Percentiles rank a stretch among this genome's conserved stretches.
These are phyloP conservation scores for Acanthisitta chloris DNA, from an alignment of 2,113 vertebrate genomes.

Conservation along the genomic window DNA sequence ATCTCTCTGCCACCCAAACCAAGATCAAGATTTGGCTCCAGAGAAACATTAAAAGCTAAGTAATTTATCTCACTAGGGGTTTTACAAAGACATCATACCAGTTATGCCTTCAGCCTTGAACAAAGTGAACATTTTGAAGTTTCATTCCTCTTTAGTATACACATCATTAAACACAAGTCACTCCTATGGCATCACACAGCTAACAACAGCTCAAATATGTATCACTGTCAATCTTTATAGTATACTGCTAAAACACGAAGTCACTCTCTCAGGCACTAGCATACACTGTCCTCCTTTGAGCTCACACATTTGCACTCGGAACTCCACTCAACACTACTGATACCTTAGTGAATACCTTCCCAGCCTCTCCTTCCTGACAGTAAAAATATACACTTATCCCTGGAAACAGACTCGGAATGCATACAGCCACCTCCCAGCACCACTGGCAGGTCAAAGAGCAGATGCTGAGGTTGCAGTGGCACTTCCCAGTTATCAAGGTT, in stretches of 20 bases:
- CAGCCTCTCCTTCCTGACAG: neutral
- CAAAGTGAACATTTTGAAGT: neutral
- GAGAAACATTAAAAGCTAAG: neutral
- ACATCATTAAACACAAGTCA: neutral
- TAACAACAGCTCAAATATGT: neutral
- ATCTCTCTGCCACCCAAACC: neutral
- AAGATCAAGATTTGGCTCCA: neutral
- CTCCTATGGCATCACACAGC: neutral
- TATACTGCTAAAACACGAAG: neutral
- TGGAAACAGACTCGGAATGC: neutral
- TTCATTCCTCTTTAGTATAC: neutral
- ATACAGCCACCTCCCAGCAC: neutral
- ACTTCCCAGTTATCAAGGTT: neutral
- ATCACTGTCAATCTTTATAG: neutral
- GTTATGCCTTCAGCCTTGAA: neutral
- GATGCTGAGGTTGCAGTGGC: neutral
- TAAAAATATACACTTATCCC: neutral
- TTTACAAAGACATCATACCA: neutral
- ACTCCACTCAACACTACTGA: neutral
- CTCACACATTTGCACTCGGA: neutral
- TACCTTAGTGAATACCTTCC: neutral
- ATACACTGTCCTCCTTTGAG: neutral
- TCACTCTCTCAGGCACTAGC: neutral
- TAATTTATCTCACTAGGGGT: neutral
- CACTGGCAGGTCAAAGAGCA: constrained; percentile 25